phyloP scores from a whole-genome alignment of 2,113 vertebrate species.

The Phodopus roborovskii region DNA sequence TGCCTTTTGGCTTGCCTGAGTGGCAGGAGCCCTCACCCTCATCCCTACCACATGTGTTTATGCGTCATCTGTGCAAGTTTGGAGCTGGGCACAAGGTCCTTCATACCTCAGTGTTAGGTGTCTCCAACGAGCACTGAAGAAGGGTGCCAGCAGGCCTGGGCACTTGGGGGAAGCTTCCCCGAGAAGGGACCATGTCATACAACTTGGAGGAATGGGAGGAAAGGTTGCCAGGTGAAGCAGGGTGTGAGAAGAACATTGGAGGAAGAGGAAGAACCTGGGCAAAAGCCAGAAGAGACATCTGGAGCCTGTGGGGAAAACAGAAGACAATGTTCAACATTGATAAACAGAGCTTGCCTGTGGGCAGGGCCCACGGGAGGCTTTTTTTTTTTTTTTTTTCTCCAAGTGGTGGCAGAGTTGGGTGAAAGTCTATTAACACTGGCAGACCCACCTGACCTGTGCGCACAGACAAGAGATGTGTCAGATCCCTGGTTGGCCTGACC shows the following conservation, averaged over 20 bases:
- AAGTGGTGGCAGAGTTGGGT: neutral
- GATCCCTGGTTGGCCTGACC: neutral
- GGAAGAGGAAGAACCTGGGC: neutral
- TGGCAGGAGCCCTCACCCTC: accelerated
- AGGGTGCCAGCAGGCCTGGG: neutral
- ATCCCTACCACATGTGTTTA: neutral
- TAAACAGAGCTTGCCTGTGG: neutral
- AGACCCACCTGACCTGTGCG: accelerated
- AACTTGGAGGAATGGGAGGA: neutral
- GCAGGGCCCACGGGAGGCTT: neutral
- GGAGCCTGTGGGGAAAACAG: neutral
- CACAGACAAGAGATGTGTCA: neutral
- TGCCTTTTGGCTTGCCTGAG: neutral
- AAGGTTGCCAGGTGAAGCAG: neutral
- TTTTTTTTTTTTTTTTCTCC: neutral
- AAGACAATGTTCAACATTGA: neutral
- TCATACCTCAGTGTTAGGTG: accelerated
- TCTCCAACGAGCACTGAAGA: neutral
- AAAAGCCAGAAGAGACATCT: neutral
- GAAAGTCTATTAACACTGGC: neutral
- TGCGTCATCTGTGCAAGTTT: accelerated
- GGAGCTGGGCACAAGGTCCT: neutral
- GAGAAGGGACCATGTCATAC: neutral
- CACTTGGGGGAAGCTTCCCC: neutral
- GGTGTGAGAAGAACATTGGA: neutral